Evolutionary conservation across 2,113 vertebrate genomes (phyloP).

Genomic region (Girardinichthys multiradiatus): DNA sequence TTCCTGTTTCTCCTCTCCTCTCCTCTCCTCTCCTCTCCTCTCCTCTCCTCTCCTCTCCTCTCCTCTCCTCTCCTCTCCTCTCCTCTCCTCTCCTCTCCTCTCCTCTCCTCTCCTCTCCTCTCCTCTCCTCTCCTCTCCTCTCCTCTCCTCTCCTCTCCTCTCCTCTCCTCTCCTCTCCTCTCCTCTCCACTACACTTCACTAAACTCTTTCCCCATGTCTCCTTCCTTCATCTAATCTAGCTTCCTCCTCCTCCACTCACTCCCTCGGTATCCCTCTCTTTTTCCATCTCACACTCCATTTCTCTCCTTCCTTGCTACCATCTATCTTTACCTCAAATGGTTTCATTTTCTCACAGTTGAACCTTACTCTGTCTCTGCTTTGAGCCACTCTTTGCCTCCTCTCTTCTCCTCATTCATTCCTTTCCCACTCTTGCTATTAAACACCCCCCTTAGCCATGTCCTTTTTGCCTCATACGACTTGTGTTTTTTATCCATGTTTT

Average conservation of each 20-base stretch:
- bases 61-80: constrained; percentile 27
- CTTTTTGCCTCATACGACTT: constrained; percentile 36
- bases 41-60: constrained; percentile 41
- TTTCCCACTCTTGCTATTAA: not conserved
- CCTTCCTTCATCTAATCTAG: constrained; percentile 41
- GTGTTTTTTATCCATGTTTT: constrained; percentile 27
- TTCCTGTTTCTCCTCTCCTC: constrained; percentile 32
- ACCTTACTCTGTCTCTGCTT: constrained; percentile 29
- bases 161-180: constrained; percentile 26
- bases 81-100: constrained; percentile 14
- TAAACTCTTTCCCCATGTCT: constrained; percentile 33
- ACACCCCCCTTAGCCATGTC: not conserved
- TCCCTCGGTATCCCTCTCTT: constrained; percentile 37
- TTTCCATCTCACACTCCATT: constrained; percentile 53
- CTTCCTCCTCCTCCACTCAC: constrained; percentile 12
- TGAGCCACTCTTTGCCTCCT: constrained; percentile 4
- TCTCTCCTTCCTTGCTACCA: constrained; percentile 35
- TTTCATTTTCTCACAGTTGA: constrained; percentile 45
- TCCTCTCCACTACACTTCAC: constrained; percentile 48
- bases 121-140: constrained; percentile 27
- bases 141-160: constrained; percentile 26
- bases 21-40: constrained; percentile 34
- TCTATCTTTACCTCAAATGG: constrained; percentile 56
- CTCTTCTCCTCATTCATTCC: not conserved
- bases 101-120: too few species aligned